Base-by-base conservation (phyloP, 2,113 vertebrate species). In the Apus apus region DNA sequence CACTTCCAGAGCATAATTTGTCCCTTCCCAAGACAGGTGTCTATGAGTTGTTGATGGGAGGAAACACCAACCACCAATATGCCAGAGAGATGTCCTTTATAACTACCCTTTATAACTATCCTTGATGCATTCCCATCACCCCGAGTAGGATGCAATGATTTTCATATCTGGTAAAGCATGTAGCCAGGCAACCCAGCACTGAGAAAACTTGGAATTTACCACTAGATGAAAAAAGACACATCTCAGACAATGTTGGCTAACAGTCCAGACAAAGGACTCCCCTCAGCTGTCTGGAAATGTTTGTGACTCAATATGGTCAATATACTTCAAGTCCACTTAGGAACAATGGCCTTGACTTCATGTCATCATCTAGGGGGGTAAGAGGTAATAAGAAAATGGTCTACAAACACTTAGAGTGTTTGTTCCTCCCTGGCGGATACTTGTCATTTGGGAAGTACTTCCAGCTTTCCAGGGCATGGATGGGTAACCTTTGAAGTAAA, bases 371-470 rank as follows among this genome's bases (percentile, higher is more conserved):
- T 60, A 70, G 10, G n/a, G 26, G 48, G 57, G 80, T 81, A 92
- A 90, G 86, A 87, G 93, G 82, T 29, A 23, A 18, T 15, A 90
- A 53, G 32, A 90, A 85, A 90, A 48, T 1, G n/a, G 8, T 90
- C 92, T 78, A 62, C 89, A 96, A 97, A 97, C 93, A 96, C 68
- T 36, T 26, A 30, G 53, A 66, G 90, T 96, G 93, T 97, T 97
- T 97, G 96, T 97, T 96, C 96, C 96, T 95, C 73, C 50, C 75
- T 0, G 0, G 57, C 3, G 22, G 76, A 67, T 36, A 30, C 81
- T 96, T 54, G 62, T 60, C 77, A 56, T 64, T 92, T 23, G n/a
- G 87, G 85, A 95, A 95, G 91, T 26, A 32, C 93, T 93, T 94
- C 50, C 86, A 94, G 53, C 82, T 53, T 65, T 57, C 66, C 76